phyloP scores from a whole-genome alignment of 2,113 vertebrate species.

The Euleptes europaea region DNA sequence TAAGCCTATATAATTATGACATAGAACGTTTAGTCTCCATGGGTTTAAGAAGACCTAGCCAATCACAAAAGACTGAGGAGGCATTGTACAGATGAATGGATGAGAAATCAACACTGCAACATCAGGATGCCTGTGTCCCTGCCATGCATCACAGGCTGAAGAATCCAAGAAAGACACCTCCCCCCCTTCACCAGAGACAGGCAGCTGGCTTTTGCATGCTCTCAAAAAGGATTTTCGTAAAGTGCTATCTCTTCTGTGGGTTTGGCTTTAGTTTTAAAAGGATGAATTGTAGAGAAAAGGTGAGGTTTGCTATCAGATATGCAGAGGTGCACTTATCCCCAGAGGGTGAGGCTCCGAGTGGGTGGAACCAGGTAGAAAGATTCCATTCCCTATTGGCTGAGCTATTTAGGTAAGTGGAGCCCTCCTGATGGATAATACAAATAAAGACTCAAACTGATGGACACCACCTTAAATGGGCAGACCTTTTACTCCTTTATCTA shows the following conservation, averaged over 20 bases:
- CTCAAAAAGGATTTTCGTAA: background rate
- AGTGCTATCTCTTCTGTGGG: background rate
- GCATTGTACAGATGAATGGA: background rate
- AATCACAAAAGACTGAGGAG: background rate
- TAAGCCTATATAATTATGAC: background rate
- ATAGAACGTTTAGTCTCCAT: background rate
- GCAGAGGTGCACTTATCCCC: background rate
- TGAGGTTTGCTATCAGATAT: background rate
- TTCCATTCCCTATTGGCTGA: constrained; percentile 64
- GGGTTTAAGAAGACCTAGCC: background rate
- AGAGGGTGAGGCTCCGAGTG: constrained; percentile 23
- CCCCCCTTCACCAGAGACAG: background rate
- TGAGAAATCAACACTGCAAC: too few species aligned
- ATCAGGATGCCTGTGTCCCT: background rate
- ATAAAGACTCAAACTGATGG: constrained; percentile 65
- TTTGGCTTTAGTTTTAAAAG: background rate
- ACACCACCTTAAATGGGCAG: constrained; percentile 66
- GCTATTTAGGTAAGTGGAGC: constrained; percentile 55
- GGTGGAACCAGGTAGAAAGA: constrained; percentile 47
- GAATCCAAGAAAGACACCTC: background rate
- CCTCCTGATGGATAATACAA: constrained; percentile 56
- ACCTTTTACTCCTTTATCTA: constrained; percentile 38
- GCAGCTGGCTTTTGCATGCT: background rate
- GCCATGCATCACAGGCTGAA: background rate
- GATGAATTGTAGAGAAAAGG: background rate